Conservation (phyloP, 1,140 invertebrate genomes). For the Proales similis region DNA sequence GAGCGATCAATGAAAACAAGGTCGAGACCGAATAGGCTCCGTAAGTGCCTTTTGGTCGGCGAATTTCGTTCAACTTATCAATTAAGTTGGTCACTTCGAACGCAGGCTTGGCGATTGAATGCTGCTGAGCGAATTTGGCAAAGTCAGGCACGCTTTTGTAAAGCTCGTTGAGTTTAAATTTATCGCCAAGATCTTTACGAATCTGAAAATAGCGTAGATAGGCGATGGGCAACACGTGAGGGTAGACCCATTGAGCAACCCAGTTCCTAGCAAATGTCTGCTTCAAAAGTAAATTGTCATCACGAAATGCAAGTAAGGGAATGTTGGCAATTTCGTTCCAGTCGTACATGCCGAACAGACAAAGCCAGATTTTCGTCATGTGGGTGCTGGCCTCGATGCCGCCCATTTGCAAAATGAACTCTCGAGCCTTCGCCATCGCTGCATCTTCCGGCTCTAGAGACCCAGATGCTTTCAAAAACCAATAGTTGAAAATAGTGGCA, state of each 20-base stretch:
- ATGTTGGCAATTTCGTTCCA: slow-evolving; percentile 18
- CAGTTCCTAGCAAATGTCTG: slow-evolving; percentile 28
- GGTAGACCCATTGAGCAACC: slow-evolving; percentile 37
- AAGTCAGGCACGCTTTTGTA: not conserved
- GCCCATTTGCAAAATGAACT: slow-evolving; percentile 11
- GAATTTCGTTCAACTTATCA: slow-evolving; percentile 20
- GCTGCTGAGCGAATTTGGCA: not conserved
- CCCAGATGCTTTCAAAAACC: slow-evolving; percentile 26
- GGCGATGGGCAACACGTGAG: slow-evolving; percentile 32
- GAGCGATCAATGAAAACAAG: slow-evolving; percentile 12
- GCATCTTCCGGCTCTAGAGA: not conserved
- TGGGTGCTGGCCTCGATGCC: slow-evolving; percentile 8
- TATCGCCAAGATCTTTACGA: slow-evolving; percentile 12
- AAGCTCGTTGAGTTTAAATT: slow-evolving; percentile 13
- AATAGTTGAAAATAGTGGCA: slow-evolving; percentile 34
- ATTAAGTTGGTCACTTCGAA: slow-evolving; percentile 18
- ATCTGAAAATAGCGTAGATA: slow-evolving; percentile 28
- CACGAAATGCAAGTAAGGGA: slow-evolving; percentile 14
- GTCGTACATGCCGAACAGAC: slow-evolving; percentile 23
- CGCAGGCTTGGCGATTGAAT: not conserved
- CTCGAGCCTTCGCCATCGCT: not conserved
- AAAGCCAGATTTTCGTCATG: slow-evolving; percentile 34
- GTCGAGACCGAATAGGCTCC: slow-evolving; percentile 30
- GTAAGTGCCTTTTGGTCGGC: slow-evolving; percentile 22
- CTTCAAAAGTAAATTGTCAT: slow-evolving; percentile 27